Evolutionary conservation across 2,797 vertebrate species (phyloP).

Genomic region (Melopsittacus undulatus): DNA sequence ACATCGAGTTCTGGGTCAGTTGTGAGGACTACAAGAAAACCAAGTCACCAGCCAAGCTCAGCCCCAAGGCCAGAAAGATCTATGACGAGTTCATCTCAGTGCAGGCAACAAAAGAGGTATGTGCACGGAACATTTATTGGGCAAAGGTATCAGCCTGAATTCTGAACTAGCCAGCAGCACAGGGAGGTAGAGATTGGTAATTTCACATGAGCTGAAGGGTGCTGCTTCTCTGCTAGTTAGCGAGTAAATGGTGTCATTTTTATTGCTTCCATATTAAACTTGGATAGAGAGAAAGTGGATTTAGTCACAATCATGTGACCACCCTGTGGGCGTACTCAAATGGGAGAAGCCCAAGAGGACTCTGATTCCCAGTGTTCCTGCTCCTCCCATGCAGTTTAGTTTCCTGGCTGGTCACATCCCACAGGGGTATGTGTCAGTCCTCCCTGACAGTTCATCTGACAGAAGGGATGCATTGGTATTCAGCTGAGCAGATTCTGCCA

Average conservation of each 20-base stretch:
- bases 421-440: neutral
- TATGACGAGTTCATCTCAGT: constrained; percentile 84
- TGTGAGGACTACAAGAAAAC: constrained; percentile 90
- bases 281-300: neutral
- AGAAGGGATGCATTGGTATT: neutral
- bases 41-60: constrained; percentile 72
- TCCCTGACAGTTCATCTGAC: neutral
- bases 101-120: constrained; percentile 87
- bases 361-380: neutral
- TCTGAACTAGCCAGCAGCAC: neutral
- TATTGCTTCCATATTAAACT: neutral
- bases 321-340: neutral
- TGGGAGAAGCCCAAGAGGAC: neutral
- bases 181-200: neutral
- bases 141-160: neutral
- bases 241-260: neutral
- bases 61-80: constrained; percentile 83
- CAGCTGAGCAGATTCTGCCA: neutral
- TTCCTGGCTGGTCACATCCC: neutral
- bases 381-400: neutral
- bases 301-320: neutral
- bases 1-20: constrained; percentile 92
- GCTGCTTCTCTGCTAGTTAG: neutral
- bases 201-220: neutral
- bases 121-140: neutral